Evolutionary conservation across 2,797 vertebrate genomes (phyloP).

Genomic region (Linurgus olivaceus): DNA sequence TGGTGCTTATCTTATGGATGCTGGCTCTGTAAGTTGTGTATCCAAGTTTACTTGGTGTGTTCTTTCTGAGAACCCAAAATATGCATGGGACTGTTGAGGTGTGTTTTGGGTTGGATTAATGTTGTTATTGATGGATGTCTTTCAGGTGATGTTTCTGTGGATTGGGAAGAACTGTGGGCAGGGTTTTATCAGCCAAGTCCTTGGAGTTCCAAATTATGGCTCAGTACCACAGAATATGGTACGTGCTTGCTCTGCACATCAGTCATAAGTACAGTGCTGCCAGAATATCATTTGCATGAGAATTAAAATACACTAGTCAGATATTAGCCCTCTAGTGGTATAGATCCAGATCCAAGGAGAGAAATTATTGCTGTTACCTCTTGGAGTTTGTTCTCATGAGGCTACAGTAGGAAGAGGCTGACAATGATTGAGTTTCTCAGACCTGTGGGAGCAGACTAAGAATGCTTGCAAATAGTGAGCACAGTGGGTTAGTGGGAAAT

Average conservation of each 20-base stretch:
- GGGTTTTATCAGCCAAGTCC: slow-evolving; percentile 87
- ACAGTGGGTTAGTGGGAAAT: background rate
- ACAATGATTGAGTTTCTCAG: background rate
- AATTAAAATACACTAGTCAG: background rate
- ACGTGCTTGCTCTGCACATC: slow-evolving; percentile 14
- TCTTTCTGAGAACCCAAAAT: background rate
- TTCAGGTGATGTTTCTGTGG: slow-evolving; percentile 91
- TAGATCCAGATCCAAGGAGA: background rate
- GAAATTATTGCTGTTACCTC: background rate
- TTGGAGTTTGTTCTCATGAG: background rate
- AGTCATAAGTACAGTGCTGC: too few relatives aligned
- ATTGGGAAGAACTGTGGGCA: slow-evolving; percentile 89
- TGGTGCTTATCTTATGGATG: slow-evolving; percentile 93
- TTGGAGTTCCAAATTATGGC: slow-evolving; percentile 87
- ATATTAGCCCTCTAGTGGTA: background rate
- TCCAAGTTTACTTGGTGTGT: fast-evolving
- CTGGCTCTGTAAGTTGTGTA: slow-evolving; percentile 82
- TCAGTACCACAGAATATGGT: slow-evolving; percentile 90
- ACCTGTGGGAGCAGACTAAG: background rate
- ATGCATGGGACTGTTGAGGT: background rate
- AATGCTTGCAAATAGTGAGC: background rate
- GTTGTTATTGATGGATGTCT: background rate
- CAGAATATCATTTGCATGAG: background rate
- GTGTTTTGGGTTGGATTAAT: background rate
- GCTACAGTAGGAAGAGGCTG: background rate